These are phyloP conservation scores for Sesia bembeciformis DNA, from an alignment of 2,888 invertebrate species.

Conservation along the genomic window DNA sequence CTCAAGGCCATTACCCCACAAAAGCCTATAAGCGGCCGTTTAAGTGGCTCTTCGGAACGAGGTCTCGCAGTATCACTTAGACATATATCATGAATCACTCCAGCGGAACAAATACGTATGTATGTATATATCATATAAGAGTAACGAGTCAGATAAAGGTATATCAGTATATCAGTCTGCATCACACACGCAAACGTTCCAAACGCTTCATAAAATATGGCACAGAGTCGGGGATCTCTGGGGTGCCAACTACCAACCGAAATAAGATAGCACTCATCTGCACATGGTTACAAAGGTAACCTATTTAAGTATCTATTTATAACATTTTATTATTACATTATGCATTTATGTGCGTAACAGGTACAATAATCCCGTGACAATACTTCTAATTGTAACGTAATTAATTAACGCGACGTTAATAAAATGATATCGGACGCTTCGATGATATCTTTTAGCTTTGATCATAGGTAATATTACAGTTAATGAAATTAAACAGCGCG, in stretches of 20 bases:
- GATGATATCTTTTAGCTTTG: not conserved
- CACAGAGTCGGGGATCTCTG: too few relatives aligned
- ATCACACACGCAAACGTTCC: too few relatives aligned
- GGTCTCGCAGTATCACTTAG: conserved; percentile 20
- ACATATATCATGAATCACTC: not conserved
- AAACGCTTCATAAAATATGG: too few relatives aligned
- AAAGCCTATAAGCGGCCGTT: conserved; percentile 23
- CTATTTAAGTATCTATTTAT: too few relatives aligned
- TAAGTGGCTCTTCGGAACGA: conserved; percentile 25
- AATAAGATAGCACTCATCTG: too few relatives aligned
- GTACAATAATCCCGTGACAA: not conserved
- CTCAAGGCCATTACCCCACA: conserved; percentile 22
- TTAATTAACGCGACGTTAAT: not conserved
- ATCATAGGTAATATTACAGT: not conserved
- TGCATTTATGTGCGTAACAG: not conserved
- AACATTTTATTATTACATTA: too few relatives aligned
- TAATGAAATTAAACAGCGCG: too few relatives aligned
- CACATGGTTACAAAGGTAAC: too few relatives aligned
- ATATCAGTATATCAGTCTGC: too few relatives aligned
- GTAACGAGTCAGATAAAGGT: too few relatives aligned
- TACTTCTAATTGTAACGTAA: too few relatives aligned
- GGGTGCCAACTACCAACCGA: too few relatives aligned
- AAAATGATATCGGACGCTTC: not conserved
- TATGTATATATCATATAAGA: not conserved
- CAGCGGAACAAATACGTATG: not conserved